Evolutionary conservation across 1,140 invertebrate species (phyloP).

Genomic region (Panagrolaimus sp.): DNA sequence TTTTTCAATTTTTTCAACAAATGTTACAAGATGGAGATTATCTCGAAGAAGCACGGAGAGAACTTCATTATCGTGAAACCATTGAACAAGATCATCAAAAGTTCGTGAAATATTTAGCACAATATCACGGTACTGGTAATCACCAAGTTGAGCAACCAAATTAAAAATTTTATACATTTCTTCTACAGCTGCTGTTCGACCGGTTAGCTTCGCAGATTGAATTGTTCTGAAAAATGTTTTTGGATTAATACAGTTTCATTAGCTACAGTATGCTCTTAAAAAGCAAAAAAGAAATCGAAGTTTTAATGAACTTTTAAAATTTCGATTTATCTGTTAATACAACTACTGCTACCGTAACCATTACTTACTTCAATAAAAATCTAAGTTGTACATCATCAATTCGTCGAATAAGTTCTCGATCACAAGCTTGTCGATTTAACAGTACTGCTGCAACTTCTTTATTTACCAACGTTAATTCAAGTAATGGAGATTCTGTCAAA

Average conservation of each 20-base stretch:
- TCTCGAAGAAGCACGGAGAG: constrained; percentile 4
- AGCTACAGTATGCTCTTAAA: not conserved
- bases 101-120: not conserved
- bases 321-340: no score
- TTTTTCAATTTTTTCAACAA: constrained; percentile 6
- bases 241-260: no score
- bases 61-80: constrained; percentile 12
- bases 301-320: no score
- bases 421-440: not conserved
- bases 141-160: not conserved
- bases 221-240: constrained; percentile 4
- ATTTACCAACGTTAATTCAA: not conserved
- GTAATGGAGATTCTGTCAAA: not conserved
- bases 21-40: constrained; percentile 8
- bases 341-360: no score
- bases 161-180: not conserved
- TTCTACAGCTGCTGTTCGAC: constrained; percentile 5
- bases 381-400: not conserved
- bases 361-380: constrained; percentile 1
- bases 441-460: not conserved
- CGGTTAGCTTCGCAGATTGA: constrained; percentile 6
- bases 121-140: not conserved
- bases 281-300: no score
- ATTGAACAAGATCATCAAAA: not conserved
- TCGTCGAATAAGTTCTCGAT: not conserved